Base-by-base conservation (phyloP, 2,113 vertebrate genomes). In the Oncorhynchus clarkii region DNA sequence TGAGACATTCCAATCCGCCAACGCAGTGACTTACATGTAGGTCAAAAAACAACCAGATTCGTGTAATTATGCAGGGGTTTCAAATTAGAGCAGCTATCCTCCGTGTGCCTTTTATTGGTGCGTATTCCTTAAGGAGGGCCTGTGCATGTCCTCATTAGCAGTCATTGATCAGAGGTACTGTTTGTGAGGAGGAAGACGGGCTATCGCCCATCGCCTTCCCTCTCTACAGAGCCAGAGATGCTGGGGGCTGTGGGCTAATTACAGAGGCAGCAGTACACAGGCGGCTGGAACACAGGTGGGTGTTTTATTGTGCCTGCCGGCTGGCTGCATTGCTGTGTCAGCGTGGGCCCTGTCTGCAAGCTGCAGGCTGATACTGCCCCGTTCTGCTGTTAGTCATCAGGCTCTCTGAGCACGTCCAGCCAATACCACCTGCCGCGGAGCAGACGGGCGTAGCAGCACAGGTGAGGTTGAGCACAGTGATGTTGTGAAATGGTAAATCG, bases 31-130 rank as follows among this genome's bases (percentile, higher is more conserved):
- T 81, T 78, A 81, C 80, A 84, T 48, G 66, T 78, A 71, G 87
- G 86, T 86, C 84, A 91, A 51, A 60, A 90, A 88, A 85, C 81
- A 89, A 82, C 77, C 84, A 82, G 83, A 86, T 88, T 78, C 86
- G 78, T 84, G 75, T 87, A 86, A 88, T 86, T 88, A 82, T 73
- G 83, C 22, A 16, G 66, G 49, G 26, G 76, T 77, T 85, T 75
- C 64, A 78, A 84, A 79, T 76, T 78, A 68, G 70, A 78, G 71
- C 16, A 78, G 71, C 74, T 49, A 72, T 79, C 60, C 51, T 74
- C 60, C 66, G 45, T 7, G 66, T 29, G 31, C 67, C 60, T 79
- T 80, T 71, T 79, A 82, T 74, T 79, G 81, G 86, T 76, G 80
- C 64, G 78, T 79, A 75, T 77, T 82, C 83, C 86, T 77, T 45